Evolutionary conservation across 2,797 vertebrate species (phyloP).

Genomic region (Sandelia bainsii): DNA sequence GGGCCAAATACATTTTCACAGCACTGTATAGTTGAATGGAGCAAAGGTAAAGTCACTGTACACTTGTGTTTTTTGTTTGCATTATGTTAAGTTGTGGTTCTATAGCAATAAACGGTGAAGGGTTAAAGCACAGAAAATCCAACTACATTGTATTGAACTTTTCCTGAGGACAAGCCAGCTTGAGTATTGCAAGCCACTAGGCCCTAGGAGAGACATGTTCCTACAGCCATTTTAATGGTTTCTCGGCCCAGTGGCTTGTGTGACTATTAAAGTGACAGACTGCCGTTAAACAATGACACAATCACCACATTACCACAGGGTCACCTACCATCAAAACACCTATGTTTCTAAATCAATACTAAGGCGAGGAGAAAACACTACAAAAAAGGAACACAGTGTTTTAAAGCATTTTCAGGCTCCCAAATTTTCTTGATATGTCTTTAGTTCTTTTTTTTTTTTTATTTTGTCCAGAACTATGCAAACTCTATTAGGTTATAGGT

Average conservation of each 20-base stretch:
- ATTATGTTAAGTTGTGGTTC: conserved; percentile 39
- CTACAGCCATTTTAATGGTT: conserved; percentile 53
- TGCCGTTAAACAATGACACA: conserved; percentile 73
- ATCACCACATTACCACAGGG: conserved; percentile 69
- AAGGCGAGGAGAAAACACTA: conserved; percentile 25
- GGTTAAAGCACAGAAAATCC: conserved; percentile 16
- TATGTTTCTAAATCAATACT: conserved; percentile 64
- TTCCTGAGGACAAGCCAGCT: conserved; percentile 25
- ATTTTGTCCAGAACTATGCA: conserved; percentile 30
- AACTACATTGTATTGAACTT: conserved; percentile 33
- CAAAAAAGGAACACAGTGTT: conserved; percentile 31
- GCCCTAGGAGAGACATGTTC: conserved; percentile 49
- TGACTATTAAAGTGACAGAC: conserved; percentile 77
- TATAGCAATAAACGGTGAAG: conserved; percentile 23
- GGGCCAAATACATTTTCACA: too few relatives aligned
- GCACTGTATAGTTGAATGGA: not conserved
- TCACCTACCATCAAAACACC: conserved; percentile 66
- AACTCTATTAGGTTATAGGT: conserved; percentile 43
- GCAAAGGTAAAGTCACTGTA: conserved; percentile 6
- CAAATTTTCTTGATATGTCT: conserved; percentile 9
- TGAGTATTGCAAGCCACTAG: conserved; percentile 33
- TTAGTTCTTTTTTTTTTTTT: conserved; percentile 44
- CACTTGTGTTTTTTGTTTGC: conserved; percentile 34
- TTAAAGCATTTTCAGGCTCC: conserved; percentile 31
- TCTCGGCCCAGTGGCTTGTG: conserved; percentile 58